phyloP scores from a whole-genome alignment of 2,113 vertebrate species.

The Gorsachius goisagi region DNA sequence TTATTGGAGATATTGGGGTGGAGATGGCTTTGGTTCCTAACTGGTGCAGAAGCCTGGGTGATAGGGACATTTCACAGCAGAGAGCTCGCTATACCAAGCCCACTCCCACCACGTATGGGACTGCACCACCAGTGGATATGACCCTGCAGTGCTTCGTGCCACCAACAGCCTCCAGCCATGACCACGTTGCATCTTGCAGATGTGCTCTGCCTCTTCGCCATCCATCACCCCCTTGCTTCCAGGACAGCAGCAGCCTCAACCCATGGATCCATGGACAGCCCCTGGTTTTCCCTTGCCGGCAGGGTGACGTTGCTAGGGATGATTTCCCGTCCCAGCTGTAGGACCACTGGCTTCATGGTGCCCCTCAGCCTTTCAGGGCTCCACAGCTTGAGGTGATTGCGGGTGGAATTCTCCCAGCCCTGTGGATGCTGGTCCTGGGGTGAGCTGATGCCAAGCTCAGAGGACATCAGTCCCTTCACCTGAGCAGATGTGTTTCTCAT shows the following conservation, averaged over 20 bases:
- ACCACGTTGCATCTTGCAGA: neutral
- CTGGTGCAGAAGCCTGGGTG: neutral
- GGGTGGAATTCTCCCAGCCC: neutral
- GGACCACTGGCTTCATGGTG: neutral
- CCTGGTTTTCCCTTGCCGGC: neutral
- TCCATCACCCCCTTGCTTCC: neutral
- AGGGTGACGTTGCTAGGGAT: neutral
- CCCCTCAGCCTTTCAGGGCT: neutral
- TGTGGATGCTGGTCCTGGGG: neutral
- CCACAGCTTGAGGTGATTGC: neutral
- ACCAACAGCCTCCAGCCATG: neutral
- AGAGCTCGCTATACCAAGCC: neutral
- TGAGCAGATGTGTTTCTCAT: neutral
- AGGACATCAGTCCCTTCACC: neutral
- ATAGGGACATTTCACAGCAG: neutral
- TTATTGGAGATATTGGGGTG: neutral
- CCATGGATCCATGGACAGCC: neutral
- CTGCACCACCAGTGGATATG: neutral
- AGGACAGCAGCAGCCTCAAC: neutral
- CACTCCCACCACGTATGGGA: accelerated
- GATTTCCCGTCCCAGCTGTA: neutral
- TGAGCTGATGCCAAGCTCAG: neutral
- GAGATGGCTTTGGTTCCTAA: neutral
- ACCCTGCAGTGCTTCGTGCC: neutral
- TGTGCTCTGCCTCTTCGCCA: neutral